A percentile compares a stretch with the other conserved stretches of the same genome.
Conservation (phyloP, 1,140 invertebrate genomes). For the Listronotus bonariensis region DNA sequence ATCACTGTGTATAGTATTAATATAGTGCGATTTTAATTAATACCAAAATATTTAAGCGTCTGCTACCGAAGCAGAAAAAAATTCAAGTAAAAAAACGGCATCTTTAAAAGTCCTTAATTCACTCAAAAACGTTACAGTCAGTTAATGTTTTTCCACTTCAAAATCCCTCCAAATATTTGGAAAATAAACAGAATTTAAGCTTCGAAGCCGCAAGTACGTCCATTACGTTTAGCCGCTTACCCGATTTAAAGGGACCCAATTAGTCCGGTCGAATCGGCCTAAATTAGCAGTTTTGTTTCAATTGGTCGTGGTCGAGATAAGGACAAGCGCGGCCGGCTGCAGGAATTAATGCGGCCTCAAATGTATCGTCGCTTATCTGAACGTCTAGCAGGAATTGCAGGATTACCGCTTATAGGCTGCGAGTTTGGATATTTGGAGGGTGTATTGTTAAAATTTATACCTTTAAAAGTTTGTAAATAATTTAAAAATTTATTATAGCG, state of each 20-base stretch:
- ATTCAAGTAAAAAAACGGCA: too few species aligned
- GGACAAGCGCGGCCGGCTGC: conserved; percentile 2
- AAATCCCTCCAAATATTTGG: conserved; percentile 16
- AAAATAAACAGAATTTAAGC: conserved; percentile 12
- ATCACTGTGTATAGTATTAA: too few species aligned
- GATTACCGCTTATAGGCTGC: background rate
- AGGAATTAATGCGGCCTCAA: conserved; percentile 19
- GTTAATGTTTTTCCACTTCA: too few species aligned
- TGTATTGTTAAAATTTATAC: background rate
- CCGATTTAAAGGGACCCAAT: conserved; percentile 15
- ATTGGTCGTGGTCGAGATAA: conserved; percentile 21
- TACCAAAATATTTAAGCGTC: too few species aligned
- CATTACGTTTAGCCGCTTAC: conserved; percentile 23
- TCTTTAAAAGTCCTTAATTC: too few species aligned
- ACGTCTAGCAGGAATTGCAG: background rate
- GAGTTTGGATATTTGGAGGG: background rate
- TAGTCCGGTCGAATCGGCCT: conserved; percentile 17
- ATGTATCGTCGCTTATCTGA: conserved; percentile 8
- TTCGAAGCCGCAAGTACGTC: conserved; percentile 8
- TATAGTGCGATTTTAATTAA: too few species aligned
- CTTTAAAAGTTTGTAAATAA: too few species aligned
- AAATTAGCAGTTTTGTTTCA: conserved; percentile 21
- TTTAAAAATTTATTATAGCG: too few species aligned
- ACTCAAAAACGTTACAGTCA: background rate
- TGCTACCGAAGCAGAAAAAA: too few species aligned